Evolutionary conservation across 2,888 invertebrate genomes (phyloP), one percentile per base, ranked within the genome.

Genomic region (Venusia cambrica): DNA sequence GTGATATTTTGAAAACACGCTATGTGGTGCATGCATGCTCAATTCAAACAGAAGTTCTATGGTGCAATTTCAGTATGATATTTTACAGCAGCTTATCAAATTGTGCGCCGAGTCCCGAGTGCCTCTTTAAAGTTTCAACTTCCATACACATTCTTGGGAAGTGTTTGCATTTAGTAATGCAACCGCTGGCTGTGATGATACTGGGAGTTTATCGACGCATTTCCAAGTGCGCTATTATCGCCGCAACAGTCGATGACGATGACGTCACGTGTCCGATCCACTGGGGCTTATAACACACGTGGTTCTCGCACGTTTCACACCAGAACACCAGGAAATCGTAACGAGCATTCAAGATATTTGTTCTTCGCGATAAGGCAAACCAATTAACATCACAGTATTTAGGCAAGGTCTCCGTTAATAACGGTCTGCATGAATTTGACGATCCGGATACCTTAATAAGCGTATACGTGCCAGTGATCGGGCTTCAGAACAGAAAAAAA

Each of bases 391-490:
- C 19, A 6, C 8, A 38, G 24, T 37, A 29, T 36, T 37, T 45
- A 46, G 43, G 29, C 29, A 48, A 37, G 39, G 29, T 61, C 38
- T 47, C 66, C 66, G 68, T 69, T 70, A 61, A 44, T 64, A 64
- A 65, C 72, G 67, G 66, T 72, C 61, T 49, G 38, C 41, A 49
- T 41, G 45, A 52, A 60, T 62, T 61, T 60, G 66, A 62, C 57
- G 64, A 69, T 56, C 54, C 54, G 62, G 54, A 73, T 67, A 69
- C 73, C 73, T 75, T 76, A 78, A 76, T 80, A 79, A 74, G 66
- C 62, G 65, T 66, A n/a, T n/a, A 70, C 70, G 66, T 66, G 71
- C 66, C 65, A 56, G 31, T 17, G 35, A 32, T 62, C 59, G 57
- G 58, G 19, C 52, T 56, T 61, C 53, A 56, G 60, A 57, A 63